phyloP scores from a whole-genome alignment of 2,113 vertebrate genomes.

The Pachyramphus minor region DNA sequence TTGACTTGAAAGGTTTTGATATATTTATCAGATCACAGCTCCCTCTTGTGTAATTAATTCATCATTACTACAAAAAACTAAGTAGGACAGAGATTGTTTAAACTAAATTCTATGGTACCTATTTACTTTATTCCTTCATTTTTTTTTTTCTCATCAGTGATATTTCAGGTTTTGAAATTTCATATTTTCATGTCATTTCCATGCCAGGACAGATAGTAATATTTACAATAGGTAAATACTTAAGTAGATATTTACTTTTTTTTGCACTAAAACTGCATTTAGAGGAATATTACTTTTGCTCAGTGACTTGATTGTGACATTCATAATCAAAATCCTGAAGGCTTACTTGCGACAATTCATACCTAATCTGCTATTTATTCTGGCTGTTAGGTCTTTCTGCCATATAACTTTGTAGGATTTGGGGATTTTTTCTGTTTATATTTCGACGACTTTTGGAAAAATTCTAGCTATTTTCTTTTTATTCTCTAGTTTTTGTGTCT shows the following conservation, averaged over 20 bases:
- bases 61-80: neutral
- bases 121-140: neutral
- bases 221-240: neutral
- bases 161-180: neutral
- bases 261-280: neutral
- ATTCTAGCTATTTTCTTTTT: neutral
- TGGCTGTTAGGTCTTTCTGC: neutral
- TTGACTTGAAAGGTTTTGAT: neutral
- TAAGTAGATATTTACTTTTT: neutral
- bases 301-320: neutral
- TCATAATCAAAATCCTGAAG: neutral
- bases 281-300: neutral
- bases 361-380: neutral
- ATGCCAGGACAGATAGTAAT: neutral
- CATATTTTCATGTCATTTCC: neutral
- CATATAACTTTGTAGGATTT: neutral
- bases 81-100: neutral
- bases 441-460: neutral
- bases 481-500: neutral
- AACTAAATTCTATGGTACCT: neutral
- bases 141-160: neutral
- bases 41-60: constrained; percentile 51
- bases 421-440: fast-evolving
- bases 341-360: neutral
- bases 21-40: constrained; percentile 3